Base-by-base conservation (phyloP, 2,888 invertebrate species). In the Himalopsyche kuldschensis region DNA sequence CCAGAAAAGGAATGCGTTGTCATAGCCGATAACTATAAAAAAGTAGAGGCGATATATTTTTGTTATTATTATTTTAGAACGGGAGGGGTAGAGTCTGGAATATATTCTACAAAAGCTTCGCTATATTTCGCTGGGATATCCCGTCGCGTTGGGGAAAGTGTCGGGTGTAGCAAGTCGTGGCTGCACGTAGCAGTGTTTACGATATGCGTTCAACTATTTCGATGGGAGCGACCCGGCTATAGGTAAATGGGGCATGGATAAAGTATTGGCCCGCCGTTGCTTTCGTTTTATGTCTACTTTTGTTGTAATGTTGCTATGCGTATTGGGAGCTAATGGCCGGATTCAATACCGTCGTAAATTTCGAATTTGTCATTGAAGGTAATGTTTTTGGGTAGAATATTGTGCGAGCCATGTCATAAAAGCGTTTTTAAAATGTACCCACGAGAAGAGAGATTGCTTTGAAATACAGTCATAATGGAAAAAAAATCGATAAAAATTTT, bases 161-260 rank as follows among this genome's bases (percentile, higher is more conserved):
- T 32, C 31, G 48, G 80, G 24, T 48, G 48, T 77, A 46, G 20
- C 81, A 63, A 75, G 80, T 63, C 46, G 41, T 6, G 75, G 75
- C 81, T 55, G 80, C 84, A 85, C 85, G 84, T 85, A 82, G 76
- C 78, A 41, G 46, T 84, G 84, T 85, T 85, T 85, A 84, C 85
- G 85, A 81, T 85, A 78, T 82, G 83, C 83, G 82, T 63, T 80
- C 83, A 82, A 82, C 80, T 80, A 82, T 84, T 82, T 80, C 69
- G 83, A 55, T 46, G 84, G 82, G 78, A 63, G 31, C 63, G 41
- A 24, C 76, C 77, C 80, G 8, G 48, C 78, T 84, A 76, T 82
- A 81, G 84, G 85, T 84, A 84, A 85, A 85, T 85, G 85, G 85
- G 84, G 79, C 85, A 85, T 85, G 84, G 82, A 84, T 85, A 85